Conservation (phyloP, 2,113 vertebrate genomes). For the Hystrix brachyura region DNA sequence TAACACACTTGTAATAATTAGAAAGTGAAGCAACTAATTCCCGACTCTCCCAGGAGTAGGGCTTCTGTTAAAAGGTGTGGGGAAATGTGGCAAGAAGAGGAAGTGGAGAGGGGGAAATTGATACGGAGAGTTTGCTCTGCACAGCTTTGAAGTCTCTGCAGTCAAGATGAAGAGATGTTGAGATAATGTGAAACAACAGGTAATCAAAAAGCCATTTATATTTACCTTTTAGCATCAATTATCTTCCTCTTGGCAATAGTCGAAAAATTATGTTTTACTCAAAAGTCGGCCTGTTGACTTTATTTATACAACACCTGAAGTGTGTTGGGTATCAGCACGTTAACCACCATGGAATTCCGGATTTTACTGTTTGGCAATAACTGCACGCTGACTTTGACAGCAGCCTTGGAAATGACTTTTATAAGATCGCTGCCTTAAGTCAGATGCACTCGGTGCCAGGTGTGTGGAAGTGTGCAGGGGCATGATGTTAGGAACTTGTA, state of each 20-base stretch:
- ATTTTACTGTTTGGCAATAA: slow-evolving; percentile 15
- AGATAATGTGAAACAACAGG: slow-evolving; percentile 65
- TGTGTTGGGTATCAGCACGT: not conserved
- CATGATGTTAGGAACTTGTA: not conserved
- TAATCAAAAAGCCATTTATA: slow-evolving; percentile 73
- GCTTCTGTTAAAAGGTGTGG: slow-evolving; percentile 26
- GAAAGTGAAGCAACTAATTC: slow-evolving; percentile 66
- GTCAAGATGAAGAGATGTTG: slow-evolving; percentile 30
- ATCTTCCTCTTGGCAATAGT: slow-evolving; percentile 72
- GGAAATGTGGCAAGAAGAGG: not conserved
- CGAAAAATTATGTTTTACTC: slow-evolving; percentile 75
- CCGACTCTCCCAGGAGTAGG: slow-evolving; percentile 30
- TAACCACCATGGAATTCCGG: slow-evolving; percentile 20
- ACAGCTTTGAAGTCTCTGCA: slow-evolving; percentile 38
- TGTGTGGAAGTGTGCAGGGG: not conserved
- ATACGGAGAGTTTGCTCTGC: slow-evolving; percentile 46
- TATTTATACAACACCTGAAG: slow-evolving; percentile 73
- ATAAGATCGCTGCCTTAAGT: not conserved
- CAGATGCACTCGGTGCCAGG: not conserved
- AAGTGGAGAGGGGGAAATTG: slow-evolving; percentile 5
- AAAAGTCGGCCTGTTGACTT: slow-evolving; percentile 73
- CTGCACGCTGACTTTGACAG: not conserved
- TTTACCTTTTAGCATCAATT: slow-evolving; percentile 73
- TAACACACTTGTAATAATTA: slow-evolving; percentile 67
- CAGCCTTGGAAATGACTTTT: slow-evolving; percentile 28